Evolutionary conservation across 1,140 invertebrate genomes (phyloP), one percentile per base, ranked within the genome.

Genomic region (Doryteuthis pealeii): DNA sequence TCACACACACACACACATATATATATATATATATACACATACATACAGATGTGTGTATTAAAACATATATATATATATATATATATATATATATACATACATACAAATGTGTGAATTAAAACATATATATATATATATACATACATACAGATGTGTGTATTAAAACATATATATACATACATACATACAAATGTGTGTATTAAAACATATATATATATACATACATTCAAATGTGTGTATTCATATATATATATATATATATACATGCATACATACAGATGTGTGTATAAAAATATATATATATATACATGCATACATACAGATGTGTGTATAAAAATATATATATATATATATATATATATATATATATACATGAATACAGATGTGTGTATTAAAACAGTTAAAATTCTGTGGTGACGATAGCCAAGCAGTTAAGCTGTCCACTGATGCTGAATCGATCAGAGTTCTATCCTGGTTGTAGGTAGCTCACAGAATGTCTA

Each of bases 61-160:
- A 26, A 2, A 26, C 26, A 26, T 58, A 26, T 58, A 26, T 58
- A 26, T 58, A 26, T 58, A 26, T 58, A n/a, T 18, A 26, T 4
- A 58, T 58, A 58, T 58, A 26, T 18, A 26, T 58, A 26, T 26
- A 58, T 58, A 58, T 18, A 58, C 15, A 58, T 58, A 58, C 15
- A 58, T 58, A 58, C 26, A 58, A 2, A 58, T 58, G 15, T 58
- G 15, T 58, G 15, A 5, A 58, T 58, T 5, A 2, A 58, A 5
- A 58, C 10, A 68, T 68, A 68, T 68, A 68, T 30, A 32, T 68
- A 68, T 68, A 31, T 68, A 35, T 31, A 35, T 68, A 32, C 30
- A 31, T 68, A 35, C 28, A 31, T 32, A 31, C 30, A 68, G 5
- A 35, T 32, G 10, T 31, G 10, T 68, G 26, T 10, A 22, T 68